Evolutionary conservation across 2,797 vertebrate species (phyloP), one percentile per base, ranked within the genome.

Genomic region (Siniperca scherzeri): DNA sequence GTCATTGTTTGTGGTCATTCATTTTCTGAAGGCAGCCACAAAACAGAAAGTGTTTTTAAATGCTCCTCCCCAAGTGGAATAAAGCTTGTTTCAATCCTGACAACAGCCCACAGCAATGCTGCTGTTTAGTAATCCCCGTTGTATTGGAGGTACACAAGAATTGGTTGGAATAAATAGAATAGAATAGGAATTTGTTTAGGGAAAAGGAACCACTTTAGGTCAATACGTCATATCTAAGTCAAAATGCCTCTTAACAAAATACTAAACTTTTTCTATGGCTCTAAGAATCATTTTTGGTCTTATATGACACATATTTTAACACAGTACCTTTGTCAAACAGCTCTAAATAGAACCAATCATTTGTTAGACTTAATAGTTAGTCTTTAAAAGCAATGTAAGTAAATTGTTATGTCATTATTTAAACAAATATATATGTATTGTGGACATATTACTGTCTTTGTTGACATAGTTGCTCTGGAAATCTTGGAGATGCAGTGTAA

Each of bases 71-170:
- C 56, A 14, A 62, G 52, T 72, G 75, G 59, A 83, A 74, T 67
- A 33, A 5, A 62, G 75, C 68, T 62, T 64, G 25, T 76, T 60
- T 81, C 10, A 79, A 48, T 75, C 42, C 38, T 82, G 66, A 81
- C 70, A 72, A 60, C 38, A 75, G 78, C 78, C 73, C 33, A 72
- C 30, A 79, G 85, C 76, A 60, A 77, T 61, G 52, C n/a, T 77
- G 60, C 62, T 64, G 76, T 75, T 80, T 64, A 65, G 50, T 67
- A n/a, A 48, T 67, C 25, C 50, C 66, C 12, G 7, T 8, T 77
- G 72, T 22, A 40, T 55, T 46, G 4, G 40, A 57, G 42, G 17
- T 59, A 81, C n/a, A 61, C 38, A 72, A 14, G 9, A 73, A 48
- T 7, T 13, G 19, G 19, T 57, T 38, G n/a, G 46, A 65, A 75